A percentile compares a stretch with the other conserved stretches of the same genome.
Conservation (phyloP, 1,140 invertebrate genomes). For the Rhysida immarginata region DNA sequence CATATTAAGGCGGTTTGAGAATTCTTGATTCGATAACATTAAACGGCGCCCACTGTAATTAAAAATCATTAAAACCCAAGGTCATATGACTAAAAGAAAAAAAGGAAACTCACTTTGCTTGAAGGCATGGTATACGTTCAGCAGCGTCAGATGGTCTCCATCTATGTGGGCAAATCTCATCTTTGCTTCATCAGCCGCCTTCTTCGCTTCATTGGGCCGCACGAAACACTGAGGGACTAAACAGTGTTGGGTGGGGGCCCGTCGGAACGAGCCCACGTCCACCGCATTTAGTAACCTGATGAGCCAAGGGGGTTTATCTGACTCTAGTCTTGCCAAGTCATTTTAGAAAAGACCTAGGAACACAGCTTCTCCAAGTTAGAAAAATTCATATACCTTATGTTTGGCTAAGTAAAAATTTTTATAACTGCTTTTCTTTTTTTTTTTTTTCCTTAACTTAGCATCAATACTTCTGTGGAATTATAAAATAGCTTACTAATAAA, state of each 20-base stretch:
- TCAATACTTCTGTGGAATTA: no score
- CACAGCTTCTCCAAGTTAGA: neutral
- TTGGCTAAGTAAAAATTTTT: no score
- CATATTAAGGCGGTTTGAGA: no score
- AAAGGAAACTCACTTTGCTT: conserved; percentile 81
- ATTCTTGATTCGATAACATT: no score
- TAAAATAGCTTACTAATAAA: no score
- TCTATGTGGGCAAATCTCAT: conserved; percentile 99
- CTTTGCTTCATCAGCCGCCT: conserved; percentile 97
- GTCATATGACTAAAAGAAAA: no score
- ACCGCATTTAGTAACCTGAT: conserved; percentile 14
- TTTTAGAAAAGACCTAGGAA: neutral
- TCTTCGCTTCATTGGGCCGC: conserved; percentile 95
- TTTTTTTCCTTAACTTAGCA: no score
- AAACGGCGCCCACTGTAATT: no score
- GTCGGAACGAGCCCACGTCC: conserved; percentile 17
- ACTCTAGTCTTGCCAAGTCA: conserved; percentile 1
- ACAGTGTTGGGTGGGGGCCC: conserved; percentile 18
- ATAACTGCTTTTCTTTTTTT: no score
- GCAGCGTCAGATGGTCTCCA: conserved; percentile 89
- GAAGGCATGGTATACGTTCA: conserved; percentile 95
- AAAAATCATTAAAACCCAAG: no score
- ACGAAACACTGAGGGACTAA: conserved; percentile 98
- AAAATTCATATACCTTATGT: neutral
- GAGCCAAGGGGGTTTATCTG: neutral